Base-by-base conservation (phyloP, 2,888 invertebrate species). In the Chloroclysta siterata region DNA sequence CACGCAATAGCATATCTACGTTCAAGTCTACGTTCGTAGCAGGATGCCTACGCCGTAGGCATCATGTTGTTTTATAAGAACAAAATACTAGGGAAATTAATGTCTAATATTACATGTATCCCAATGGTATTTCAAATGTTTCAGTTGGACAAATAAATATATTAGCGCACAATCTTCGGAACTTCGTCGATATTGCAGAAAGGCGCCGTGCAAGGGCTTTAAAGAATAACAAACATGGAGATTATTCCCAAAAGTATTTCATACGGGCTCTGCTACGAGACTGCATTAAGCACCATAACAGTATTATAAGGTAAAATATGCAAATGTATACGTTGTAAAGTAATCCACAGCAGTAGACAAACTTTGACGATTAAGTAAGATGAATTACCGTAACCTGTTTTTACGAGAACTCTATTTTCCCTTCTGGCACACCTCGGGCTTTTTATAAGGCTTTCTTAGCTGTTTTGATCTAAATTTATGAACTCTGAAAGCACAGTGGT, bases 61-160 rank as follows among this genome's bases (percentile, higher is more conserved):
- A 1, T 33, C 5, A 33, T 33, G 33, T 8, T 33, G 33, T 33
- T 7, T 8, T 7, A 6, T 22, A 33, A 33, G 33, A 33, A 33
- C 8, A 1, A 33, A 33, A 6, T 33, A 33, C 33, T 8, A 33
- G 8, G 6, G 8, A 33, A 5, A 33, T 33, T 33, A 33, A 22
- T 44, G 8, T 46, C 17, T 17, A 46, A 2, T 17, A 10, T 46
- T 46, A 46, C 10, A 15, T 46, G 2, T 17, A 50, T 14, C 8
- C 14, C 22, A n/a, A 11, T 5, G 22, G 50, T 50, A 6, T 50
- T 29, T 50, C 5, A 14, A 14, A 47, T 69, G 60, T 87, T 82
- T 65, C 83, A 93, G 93, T 93, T 67, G 93, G 92, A 22, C 93
- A 93, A 84, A 89, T 93, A 72, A 89, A 93, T 72, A 90, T 93